Conservation (phyloP, 1,140 invertebrate genomes). For the Phortica variegata region DNA sequence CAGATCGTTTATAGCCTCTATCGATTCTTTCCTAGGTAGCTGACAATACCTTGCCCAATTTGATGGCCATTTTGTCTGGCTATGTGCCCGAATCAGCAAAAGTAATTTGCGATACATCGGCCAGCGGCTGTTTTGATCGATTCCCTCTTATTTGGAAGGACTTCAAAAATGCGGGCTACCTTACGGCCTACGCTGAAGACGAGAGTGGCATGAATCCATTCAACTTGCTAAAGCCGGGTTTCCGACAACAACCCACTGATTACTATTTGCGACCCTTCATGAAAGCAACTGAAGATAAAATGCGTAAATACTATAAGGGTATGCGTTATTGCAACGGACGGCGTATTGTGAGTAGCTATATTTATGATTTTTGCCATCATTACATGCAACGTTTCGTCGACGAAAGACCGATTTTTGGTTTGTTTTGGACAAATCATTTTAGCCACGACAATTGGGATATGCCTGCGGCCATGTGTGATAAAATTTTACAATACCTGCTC, state of each 20-base stretch:
- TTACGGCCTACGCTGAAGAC: constrained; percentile 80
- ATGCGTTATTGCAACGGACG: constrained; percentile 61
- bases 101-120: constrained; percentile 60
- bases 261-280: constrained; percentile 78
- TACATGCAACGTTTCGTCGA: constrained; percentile 57
- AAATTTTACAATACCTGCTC: constrained; percentile 62
- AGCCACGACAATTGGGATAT: constrained; percentile 75
- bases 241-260: constrained; percentile 74
- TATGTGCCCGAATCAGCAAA: constrained; percentile 58
- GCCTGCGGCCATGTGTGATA: constrained; percentile 66
- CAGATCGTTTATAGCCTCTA: constrained; percentile 16
- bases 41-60: constrained; percentile 79
- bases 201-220: constrained; percentile 71
- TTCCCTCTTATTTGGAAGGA: constrained; percentile 81
- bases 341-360: constrained; percentile 59
- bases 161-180: constrained; percentile 69
- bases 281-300: constrained; percentile 60
- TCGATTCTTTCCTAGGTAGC: constrained; percentile 58
- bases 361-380: constrained; percentile 61
- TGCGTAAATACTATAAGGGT: background rate
- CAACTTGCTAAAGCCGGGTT: constrained; percentile 78
- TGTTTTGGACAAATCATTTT: constrained; percentile 77
- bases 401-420: constrained; percentile 65
- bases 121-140: constrained; percentile 57
- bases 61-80: constrained; percentile 75